A percentile compares a stretch with the other conserved stretches of the same genome.
Conservation (phyloP, 2,113 vertebrate genomes). For the Speoplatyrhinus poulsoni region DNA sequence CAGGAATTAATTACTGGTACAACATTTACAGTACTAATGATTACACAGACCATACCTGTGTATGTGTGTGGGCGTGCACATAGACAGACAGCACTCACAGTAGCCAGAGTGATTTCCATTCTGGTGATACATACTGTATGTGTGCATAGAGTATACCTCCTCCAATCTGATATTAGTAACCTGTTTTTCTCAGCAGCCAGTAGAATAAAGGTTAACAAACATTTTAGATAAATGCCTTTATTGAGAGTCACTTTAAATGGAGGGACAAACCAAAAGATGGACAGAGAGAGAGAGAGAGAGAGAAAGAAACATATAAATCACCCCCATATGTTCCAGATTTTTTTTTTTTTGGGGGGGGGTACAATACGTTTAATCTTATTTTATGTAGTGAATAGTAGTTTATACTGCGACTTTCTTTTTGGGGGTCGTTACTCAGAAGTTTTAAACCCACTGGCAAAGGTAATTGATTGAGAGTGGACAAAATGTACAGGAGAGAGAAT, state of each 20-base stretch:
- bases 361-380: no score
- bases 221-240: neutral
- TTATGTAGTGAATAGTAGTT: no score
- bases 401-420: no score
- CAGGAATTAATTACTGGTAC: constrained; percentile 6
- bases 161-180: neutral
- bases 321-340: no score
- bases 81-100: neutral
- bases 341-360: no score
- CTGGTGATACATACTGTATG: no score
- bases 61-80: neutral
- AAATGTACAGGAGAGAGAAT: constrained; percentile 52
- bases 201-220: constrained; percentile 8
- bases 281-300: neutral
- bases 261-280: neutral
- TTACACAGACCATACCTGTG: neutral
- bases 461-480: constrained; percentile 40
- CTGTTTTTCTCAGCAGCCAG: neutral
- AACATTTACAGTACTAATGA: neutral
- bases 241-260: neutral
- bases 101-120: neutral
- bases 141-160: neutral
- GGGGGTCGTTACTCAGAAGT: no score
- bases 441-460: constrained; percentile 3
- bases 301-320: neutral